Base-by-base conservation (phyloP, 2,888 invertebrate genomes). In the Belgica antarctica region DNA sequence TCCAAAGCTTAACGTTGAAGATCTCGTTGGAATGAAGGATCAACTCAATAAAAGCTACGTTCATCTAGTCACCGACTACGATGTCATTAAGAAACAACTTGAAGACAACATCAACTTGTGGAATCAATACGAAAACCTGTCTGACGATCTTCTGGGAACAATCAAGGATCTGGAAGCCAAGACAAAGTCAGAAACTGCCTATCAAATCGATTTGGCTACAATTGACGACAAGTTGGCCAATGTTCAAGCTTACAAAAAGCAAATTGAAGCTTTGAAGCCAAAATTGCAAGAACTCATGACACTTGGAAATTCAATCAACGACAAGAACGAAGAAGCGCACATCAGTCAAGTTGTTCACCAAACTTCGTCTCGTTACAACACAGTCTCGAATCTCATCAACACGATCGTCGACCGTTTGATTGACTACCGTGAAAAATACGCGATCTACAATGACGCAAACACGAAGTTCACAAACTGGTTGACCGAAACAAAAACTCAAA, bases 261-360 rank as follows among this genome's bases (percentile, higher is more conserved):
- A 88, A 74, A 85, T 93, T 0, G 79, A 83, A 36, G 81, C 83
- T 5, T 88, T 89, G 73, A 85, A 86, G 71, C 82, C 80, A 1
- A 86, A 89, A 75, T 83, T 95, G 19, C 83, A 84, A 31, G 85
- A 87, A 72, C 80, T 95, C 19, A 83, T 85, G 12, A 82, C 83
- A 27, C 82, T 90, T 2, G 89, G 90, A 1, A 87, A 89, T 68
- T 84, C 87, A 73, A 86, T 96, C 47, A 82, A 88, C 28, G 84
- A 87, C 71, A 86, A 88, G 75, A 89, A 89, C 77, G 91, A 93
- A 0, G 94, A 95, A 76, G 90, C 91, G 0, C 84, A 94, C 52
- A 89, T 92, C 12, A 84, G 86, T 1, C 92, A 94, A 76, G 89
- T 90, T 76, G 88, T 91, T 0, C 86, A 86, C 69, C 92, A 94